Evolutionary conservation across 92 coral and sea anemone genomes (phyloP), one percentile per base, ranked within the genome.

Genomic region (Parazoanthus atlanticus): DNA sequence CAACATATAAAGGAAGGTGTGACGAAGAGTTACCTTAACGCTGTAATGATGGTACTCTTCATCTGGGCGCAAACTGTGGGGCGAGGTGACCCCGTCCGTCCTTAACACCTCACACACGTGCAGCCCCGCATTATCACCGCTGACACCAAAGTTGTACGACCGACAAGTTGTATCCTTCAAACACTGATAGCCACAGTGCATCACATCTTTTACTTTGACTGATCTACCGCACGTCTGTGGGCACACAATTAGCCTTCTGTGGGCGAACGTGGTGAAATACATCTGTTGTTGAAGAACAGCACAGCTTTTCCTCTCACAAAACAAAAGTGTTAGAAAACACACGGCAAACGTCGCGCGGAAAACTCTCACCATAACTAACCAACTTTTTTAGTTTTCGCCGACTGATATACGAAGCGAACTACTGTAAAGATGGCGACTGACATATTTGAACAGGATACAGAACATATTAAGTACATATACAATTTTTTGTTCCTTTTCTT

Each of bases 81-180:
- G 41, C 7, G n/a, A 19, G 17, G 21, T 28, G 77, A 31, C 5
- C 19, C 41, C 36, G 40, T 72, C 41, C 6, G 76, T 30, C 38
- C 33, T 13, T 10, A 71, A 71, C 33, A 71, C 34, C 38, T 71
- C 76, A n/a, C 77, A 72, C 25, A 72, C 23, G 77, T 72, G 77
- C 23, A 19, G 36, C 77, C 77, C 77, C 32, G 76, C 76, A 16
- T 15, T 28, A 72, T 72, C 76, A 72, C 36, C 36, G 13, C 76
- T 15, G 41, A 72, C 34, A 30, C 76, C 76, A 30, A 30, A 72
- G 40, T 72, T 72, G 19, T 70, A 70, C 75, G 75, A 70, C 75
- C 75, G 29, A 70, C 75, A 70, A 70, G 75, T 70, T 70, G 75
- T 3, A 8, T 72, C 76, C 21, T 28, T n/a, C 33, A 26, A 70